A percentile compares a stretch with the other conserved stretches of the same genome.
Conservation (phyloP, 2,888 invertebrate species). For the Scaptomyza cyrtandrae region DNA sequence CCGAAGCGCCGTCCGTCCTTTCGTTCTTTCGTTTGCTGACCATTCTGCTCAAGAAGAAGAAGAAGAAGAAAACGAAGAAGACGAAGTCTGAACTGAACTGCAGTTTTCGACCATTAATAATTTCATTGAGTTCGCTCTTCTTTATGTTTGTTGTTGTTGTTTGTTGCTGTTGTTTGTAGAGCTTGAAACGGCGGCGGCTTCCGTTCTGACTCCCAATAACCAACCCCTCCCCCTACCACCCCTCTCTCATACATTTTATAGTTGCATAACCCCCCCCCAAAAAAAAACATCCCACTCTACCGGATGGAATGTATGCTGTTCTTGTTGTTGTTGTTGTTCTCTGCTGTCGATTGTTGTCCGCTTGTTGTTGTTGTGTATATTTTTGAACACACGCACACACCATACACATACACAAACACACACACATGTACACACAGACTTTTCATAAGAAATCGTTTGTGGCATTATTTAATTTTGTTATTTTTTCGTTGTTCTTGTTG, state of each 20-base stretch:
- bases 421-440: constrained; percentile 7
- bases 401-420: not conserved
- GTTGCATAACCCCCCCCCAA: not conserved
- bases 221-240: not conserved
- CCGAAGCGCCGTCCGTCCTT: constrained; percentile 25
- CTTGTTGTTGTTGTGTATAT: constrained; percentile 37
- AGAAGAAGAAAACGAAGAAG: not conserved
- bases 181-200: constrained; percentile 54
- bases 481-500: constrained; percentile 22
- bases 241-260: not conserved
- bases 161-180: constrained; percentile 40
- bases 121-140: constrained; percentile 61
- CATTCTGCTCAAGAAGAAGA: constrained; percentile 27
- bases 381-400: constrained; percentile 35
- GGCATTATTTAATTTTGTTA: constrained; percentile 57
- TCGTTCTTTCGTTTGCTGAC: constrained; percentile 30
- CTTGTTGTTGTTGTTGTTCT: constrained; percentile 17
- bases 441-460: constrained; percentile 63
- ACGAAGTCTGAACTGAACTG: constrained; percentile 31
- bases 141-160: constrained; percentile 16
- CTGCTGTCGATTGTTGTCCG: constrained; percentile 25
- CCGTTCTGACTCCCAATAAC: constrained; percentile 49
- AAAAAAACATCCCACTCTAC: not conserved
- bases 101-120: constrained; percentile 73
- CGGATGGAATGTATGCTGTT: constrained; percentile 32